Conservation (phyloP, 1,140 invertebrate species). For the Drosophila orena region DNA sequence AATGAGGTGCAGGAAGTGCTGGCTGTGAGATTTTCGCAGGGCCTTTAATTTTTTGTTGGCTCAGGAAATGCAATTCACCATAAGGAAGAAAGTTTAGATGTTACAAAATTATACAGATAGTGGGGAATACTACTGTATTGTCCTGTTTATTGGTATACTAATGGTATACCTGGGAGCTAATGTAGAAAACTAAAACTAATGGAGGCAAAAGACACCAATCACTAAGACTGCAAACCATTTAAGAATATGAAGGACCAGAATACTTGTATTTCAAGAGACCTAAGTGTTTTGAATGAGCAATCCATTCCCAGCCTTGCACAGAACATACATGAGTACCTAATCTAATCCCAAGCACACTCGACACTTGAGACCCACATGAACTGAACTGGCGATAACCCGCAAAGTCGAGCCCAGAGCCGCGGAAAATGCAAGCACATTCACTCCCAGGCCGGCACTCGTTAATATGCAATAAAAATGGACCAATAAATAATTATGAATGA, state of each 20-base stretch:
- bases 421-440: slow-evolving; percentile 63
- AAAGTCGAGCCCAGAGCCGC: slow-evolving; percentile 21
- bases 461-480: slow-evolving; percentile 83
- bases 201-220: too few relatives aligned
- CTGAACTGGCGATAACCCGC: slow-evolving; percentile 58
- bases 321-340: slow-evolving; percentile 33
- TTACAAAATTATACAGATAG: too few relatives aligned
- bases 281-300: slow-evolving; percentile 7
- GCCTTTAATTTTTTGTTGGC: too few relatives aligned
- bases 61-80: not conserved
- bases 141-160: not conserved
- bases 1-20: slow-evolving; percentile 74
- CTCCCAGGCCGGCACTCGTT: slow-evolving; percentile 65
- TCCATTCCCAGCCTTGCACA: slow-evolving; percentile 39
- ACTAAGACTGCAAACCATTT: not conserved
- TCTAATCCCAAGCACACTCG: slow-evolving; percentile 28
- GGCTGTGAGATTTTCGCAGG: slow-evolving; percentile 23
- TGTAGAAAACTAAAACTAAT: not conserved
- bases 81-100: not conserved
- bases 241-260: not conserved
- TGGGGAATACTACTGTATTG: too few relatives aligned
- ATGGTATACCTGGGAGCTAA: not conserved
- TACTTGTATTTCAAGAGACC: not conserved
- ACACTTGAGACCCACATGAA: slow-evolving; percentile 63
- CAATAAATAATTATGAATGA: slow-evolving; percentile 84